Base-by-base conservation (phyloP, 2,797 vertebrate species). In the Xiphorhynchus erythropygius region DNA sequence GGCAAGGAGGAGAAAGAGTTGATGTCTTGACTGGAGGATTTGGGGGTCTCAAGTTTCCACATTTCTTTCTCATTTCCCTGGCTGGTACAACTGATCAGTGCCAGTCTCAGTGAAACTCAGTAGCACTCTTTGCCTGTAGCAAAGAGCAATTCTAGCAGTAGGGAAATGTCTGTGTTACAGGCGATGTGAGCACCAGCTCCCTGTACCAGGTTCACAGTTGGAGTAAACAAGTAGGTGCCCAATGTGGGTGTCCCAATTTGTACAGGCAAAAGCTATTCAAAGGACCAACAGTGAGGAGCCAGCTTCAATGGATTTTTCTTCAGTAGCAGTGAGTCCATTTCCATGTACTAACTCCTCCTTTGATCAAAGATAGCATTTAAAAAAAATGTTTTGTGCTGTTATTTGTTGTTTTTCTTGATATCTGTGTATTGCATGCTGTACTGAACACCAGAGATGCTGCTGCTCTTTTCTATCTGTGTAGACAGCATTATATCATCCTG, bases 401-500 rank as follows among this genome's bases (percentile, higher is more conserved):
- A 59, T 68, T 82, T 13, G 3, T 76, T 88, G 15, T 42, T 83
- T 89, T 82, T 56, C 41, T 53, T 79, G 18, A 4, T 79, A 62
- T 68, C 18, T 67, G 18, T 68, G 1, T 44, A 30, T 23, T 41
- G 23, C 35, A 24, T 0, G 0, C 55, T 50, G 21, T 85, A 68
- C 39, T 69, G 71, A 92, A 71, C 30, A 37, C 15, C 47, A 86
- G 65, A 87, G 64, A 55, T 77, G 47, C 37, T 87, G 62, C 79
- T 78, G 65, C 35, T 81, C 50, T 68, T 87, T 76, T 81, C 47
- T 69, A 6, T 92, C 71, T 86, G 23, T 84, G 90, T 59, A 87
- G 74, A 84, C 32, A 63, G 35, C 30, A 11, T 73, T 78, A 35
- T 90, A 76, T 79, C 87, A 73, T 95, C 84, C 94, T 96, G 71